phyloP scores from a whole-genome alignment of 2,797 vertebrate genomes.

The Crenichthys baileyi region DNA sequence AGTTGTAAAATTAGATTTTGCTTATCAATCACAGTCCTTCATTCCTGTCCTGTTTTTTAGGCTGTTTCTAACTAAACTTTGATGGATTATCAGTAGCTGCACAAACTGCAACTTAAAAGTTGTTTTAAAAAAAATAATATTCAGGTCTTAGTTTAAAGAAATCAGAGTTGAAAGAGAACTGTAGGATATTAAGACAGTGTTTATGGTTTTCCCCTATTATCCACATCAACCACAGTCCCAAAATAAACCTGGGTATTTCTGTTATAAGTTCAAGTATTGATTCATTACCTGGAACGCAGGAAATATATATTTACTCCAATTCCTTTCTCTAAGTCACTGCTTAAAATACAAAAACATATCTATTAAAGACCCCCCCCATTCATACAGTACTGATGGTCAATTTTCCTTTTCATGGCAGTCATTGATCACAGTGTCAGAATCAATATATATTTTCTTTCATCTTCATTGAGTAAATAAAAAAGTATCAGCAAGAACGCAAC shows the following conservation, averaged over 20 bases:
- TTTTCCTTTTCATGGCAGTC: background rate
- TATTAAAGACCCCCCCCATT: background rate
- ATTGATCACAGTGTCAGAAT: constrained; percentile 13
- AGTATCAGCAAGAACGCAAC: background rate
- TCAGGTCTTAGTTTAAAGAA: background rate
- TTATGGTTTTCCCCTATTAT: background rate
- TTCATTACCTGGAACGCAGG: background rate
- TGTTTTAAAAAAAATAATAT: too few species aligned
- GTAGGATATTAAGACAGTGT: background rate
- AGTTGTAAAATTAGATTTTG: background rate
- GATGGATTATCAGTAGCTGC: background rate
- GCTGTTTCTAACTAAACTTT: background rate
- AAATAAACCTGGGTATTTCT: background rate
- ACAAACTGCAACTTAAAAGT: background rate
- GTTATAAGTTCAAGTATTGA: background rate
- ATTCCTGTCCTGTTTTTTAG: background rate
- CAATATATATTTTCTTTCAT: background rate
- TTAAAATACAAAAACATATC: background rate
- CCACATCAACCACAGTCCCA: background rate
- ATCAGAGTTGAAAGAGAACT: background rate
- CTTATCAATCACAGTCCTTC: background rate
- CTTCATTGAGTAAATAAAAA: background rate
- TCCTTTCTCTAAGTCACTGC: background rate
- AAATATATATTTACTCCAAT: background rate
- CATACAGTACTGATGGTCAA: background rate